phyloP scores from a whole-genome alignment of 2,113 vertebrate species.

The Brevimyrus niger region DNA sequence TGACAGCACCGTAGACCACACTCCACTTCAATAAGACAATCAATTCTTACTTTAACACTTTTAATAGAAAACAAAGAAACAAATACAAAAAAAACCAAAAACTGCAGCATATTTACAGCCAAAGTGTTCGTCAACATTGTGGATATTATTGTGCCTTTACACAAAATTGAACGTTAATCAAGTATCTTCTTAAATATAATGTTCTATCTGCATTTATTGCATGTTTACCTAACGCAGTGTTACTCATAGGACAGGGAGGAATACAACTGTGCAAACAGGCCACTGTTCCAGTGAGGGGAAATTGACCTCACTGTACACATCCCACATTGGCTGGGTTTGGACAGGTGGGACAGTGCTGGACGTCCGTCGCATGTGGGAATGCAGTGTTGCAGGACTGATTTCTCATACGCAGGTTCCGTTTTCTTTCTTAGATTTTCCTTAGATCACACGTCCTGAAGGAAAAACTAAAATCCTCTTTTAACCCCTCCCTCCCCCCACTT shows the following conservation, averaged over 20 bases:
- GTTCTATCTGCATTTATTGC: constrained; percentile 25
- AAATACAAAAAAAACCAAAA: constrained; percentile 52
- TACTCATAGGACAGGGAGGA: constrained; percentile 13
- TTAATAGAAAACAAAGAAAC: constrained; percentile 63
- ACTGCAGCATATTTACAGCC: constrained; percentile 54
- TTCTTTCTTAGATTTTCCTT: neutral
- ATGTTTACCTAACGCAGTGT: constrained; percentile 13
- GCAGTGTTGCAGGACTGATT: neutral
- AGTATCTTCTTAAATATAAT: constrained; percentile 18
- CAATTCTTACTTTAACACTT: constrained; percentile 24
- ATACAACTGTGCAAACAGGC: constrained; percentile 23
- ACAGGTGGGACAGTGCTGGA: constrained; percentile 28
- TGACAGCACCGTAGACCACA: neutral
- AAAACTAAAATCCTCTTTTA: neutral
- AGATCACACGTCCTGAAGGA: neutral
- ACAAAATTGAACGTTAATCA: constrained; percentile 35
- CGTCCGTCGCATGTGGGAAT: neutral
- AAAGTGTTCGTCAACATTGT: constrained; percentile 25
- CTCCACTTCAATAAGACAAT: neutral
- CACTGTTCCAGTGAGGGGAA: neutral
- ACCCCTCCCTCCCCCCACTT: neutral
- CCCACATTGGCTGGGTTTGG: constrained; percentile 27
- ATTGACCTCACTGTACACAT: neutral
- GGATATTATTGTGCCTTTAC: constrained; percentile 27
- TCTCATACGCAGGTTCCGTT: neutral